Base-by-base conservation (phyloP, 1,140 invertebrate genomes). In the Drosophila equinoxialis region DNA sequence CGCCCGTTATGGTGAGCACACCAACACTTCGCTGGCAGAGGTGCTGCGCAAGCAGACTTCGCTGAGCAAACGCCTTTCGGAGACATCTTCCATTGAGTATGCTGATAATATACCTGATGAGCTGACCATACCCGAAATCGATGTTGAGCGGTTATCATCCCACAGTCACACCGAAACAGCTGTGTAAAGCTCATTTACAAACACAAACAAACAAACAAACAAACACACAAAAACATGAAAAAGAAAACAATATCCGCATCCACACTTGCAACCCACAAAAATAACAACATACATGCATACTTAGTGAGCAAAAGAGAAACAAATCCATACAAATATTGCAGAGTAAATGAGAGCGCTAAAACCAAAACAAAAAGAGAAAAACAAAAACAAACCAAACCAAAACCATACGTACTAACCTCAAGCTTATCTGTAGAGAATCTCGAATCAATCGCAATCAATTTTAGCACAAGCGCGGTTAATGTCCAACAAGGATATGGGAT, bases 131-230 rank as follows among this genome's bases (percentile, higher is more conserved):
- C 96, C 96, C 77, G 97, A 97, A 93, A 96, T 97, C 81, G 96
- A 97, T 93, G 96, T 97, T 86, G 97, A 97, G 93, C 95, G 96
- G 73, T 94, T 98, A 73, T 97, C 96, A 82, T 97, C 96, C 81
- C 96, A 97, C 94, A 97, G 96, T 94, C 97, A 98, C 93, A 98
- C 97, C 79, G 97, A 98, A 94, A 98, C 97, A 77, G 97, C 97
- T 86, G 97, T 97, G 91, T 97, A 97, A 94, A 73, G 33, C 30
- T 30, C 17, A 61, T 65, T 48, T 54, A 45, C 45, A 39, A 39
- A 39, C 10, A 11, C 37, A 48, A 48, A 48, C 4, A 17, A 48
- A 48, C 1, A 17, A n/a, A 45, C 14, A 48, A 45, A 45, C 14
- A 45, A 45, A 45, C 7, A 45, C 7, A 37, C 7, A 37, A 37